These are phyloP conservation scores for Rhynchonycteris naso DNA, from an alignment of 2,797 vertebrate genomes.

Conservation along the genomic window DNA sequence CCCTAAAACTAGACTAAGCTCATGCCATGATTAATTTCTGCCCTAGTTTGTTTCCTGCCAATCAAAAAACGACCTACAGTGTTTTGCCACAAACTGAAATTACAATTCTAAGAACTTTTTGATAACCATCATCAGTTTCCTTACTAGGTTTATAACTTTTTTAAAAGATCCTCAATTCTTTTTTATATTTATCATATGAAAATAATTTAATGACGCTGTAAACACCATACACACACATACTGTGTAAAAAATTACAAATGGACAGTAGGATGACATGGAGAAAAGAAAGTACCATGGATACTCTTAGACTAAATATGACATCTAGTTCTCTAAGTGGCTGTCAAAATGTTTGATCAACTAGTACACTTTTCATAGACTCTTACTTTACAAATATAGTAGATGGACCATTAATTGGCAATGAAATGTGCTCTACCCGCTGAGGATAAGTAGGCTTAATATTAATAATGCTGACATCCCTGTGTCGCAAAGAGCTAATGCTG, in stretches of 20 bases:
- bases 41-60: neutral
- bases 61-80: neutral
- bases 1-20: neutral
- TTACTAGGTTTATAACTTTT: neutral
- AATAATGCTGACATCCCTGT: neutral
- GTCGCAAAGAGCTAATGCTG: neutral
- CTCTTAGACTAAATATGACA: neutral
- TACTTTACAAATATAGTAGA: constrained; percentile 24
- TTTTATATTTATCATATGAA: constrained; percentile 12
- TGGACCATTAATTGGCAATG: neutral
- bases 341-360: constrained; percentile 26
- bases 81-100: neutral
- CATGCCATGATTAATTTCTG: neutral
- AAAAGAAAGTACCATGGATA: neutral
- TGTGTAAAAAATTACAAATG: neutral
- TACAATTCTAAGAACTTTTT: neutral
- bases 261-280: neutral
- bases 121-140: neutral
- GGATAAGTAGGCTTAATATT: constrained; percentile 1
- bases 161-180: neutral
- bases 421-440: neutral
- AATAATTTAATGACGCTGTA: constrained; percentile 12
- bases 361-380: neutral
- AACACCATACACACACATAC: neutral
- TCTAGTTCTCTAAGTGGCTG: neutral